Base-by-base conservation (phyloP, 2,888 invertebrate genomes). In the Notodonta ziczac region DNA sequence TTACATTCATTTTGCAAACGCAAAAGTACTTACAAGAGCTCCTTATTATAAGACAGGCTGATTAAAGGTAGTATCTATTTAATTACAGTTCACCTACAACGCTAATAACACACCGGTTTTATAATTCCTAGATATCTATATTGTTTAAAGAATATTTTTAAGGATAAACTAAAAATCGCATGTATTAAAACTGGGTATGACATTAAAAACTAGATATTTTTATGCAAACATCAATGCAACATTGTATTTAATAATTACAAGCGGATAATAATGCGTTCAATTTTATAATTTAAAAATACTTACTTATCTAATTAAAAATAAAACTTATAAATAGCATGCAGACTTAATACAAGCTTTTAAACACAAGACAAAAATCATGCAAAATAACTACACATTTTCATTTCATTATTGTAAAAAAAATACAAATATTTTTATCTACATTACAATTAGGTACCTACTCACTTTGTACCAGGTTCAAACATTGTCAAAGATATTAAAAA, bases 371-470 rank as follows among this genome's bases (percentile, higher is more conserved):
- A 13, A 46, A n/a, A 46, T 9, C 13, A 46, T 46, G n/a, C 46
- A n/a, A n/a, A 6, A n/a, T n/a, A 5, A n/a, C 13, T 46, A n/a
- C 13, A 10, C 9, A 9, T 8, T 42, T 42, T 12, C 42, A 42
- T 42, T 42, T 9, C 4, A 46, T 46, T n/a, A 6, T 6, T 46
- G n/a, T 5, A 5, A 5, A 46, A 13, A 13, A n/a, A 9, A n/a
- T n/a, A 46, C 13, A 46, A 13, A 46, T n/a, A n/a, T 10, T n/a
- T 46, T 5, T 46, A 46, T 5, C 4, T 46, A 46, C 46, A 35
- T n/a, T 51, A 61, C 53, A 55, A 65, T 57, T 61, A 60, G 57
- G 48, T 53, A 60, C 58, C 51, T 51, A 64, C 69, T 24, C 69
- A 55, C 65, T 70, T 68, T 65, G 59, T 48, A 53, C 55, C 9